A percentile compares a stretch with the other conserved stretches of the same genome.
Evolutionary conservation across 1,140 invertebrate genomes (phyloP).

Genomic region (Papilio helenus): DNA sequence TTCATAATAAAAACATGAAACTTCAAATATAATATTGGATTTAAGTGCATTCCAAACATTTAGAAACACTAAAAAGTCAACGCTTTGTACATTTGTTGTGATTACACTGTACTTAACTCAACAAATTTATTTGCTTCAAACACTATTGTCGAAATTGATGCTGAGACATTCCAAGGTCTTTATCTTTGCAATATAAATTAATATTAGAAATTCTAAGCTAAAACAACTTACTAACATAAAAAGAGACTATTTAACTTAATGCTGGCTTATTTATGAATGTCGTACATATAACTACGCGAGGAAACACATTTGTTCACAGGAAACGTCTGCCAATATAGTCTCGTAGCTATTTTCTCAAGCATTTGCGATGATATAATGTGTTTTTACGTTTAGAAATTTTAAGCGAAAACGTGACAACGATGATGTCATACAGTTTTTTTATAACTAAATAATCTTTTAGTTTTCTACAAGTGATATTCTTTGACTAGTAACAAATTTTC

Average conservation of each 20-base stretch:
- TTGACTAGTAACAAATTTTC: background rate
- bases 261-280: conserved; percentile 22
- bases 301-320: conserved; percentile 25
- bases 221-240: background rate
- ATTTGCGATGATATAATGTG: conserved; percentile 29
- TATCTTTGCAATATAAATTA: background rate
- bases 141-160: background rate
- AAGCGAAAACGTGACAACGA: conserved; percentile 8
- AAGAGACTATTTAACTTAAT: background rate
- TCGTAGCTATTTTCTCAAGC: conserved; percentile 17
- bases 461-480: background rate
- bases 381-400: conserved; percentile 24
- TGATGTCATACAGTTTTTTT: conserved; percentile 8
- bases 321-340: conserved; percentile 19
- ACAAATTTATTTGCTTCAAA: background rate
- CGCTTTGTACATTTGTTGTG: background rate
- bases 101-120: background rate
- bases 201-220: background rate
- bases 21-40: no score
- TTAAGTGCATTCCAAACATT: no score
- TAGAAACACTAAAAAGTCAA: no score
- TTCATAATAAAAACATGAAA: background rate
- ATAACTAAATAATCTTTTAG: background rate
- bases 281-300: background rate
- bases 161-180: no score